Evolutionary conservation across 2,113 vertebrate genomes (phyloP).

Genomic region (Hystrix brachyura): DNA sequence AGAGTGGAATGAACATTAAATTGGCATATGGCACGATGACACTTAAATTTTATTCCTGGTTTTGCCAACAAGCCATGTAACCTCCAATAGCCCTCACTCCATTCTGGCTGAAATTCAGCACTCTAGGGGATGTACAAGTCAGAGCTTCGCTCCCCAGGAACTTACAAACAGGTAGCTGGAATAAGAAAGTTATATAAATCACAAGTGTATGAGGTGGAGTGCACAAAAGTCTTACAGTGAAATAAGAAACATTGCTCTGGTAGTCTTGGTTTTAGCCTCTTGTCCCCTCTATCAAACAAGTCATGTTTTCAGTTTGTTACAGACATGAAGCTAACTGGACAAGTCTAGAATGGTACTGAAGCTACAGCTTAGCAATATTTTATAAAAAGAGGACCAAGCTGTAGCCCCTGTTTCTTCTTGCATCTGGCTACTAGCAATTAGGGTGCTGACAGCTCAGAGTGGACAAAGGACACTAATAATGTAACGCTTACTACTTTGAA

Average conservation of each 20-base stretch:
- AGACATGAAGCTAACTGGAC: neutral
- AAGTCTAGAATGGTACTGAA: neutral
- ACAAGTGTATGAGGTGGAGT: too few species aligned
- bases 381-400: neutral
- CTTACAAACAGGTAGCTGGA: neutral
- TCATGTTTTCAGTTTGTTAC: neutral
- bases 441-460: neutral
- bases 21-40: neutral
- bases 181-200: neutral
- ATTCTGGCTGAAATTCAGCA: neutral
- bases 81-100: neutral
- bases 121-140: neutral
- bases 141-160: neutral
- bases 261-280: neutral
- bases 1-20: neutral
- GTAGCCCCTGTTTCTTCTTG: neutral
- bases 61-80: neutral
- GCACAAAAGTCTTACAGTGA: neutral
- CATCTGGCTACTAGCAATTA: too few species aligned
- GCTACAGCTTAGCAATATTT: neutral
- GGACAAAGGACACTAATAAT: neutral
- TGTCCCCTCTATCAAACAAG: neutral
- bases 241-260: neutral
- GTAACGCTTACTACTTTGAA: neutral
- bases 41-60: neutral